phyloP scores from a whole-genome alignment of 2,113 vertebrate species.

The Peromyscus polionotus region DNA sequence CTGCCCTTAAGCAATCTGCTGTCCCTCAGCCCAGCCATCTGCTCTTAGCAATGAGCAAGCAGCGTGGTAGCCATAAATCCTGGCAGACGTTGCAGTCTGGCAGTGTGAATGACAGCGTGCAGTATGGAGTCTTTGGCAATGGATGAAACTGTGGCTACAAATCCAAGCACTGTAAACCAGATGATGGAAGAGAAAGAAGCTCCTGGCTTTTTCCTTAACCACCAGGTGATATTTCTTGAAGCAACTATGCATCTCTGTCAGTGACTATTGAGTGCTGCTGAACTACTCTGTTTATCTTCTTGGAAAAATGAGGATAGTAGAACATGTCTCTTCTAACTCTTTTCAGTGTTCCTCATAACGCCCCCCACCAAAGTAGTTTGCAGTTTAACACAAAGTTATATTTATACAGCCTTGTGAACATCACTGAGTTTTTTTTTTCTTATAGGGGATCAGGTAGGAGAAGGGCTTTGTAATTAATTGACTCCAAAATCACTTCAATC shows the following conservation, averaged over 20 bases:
- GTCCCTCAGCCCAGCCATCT: constrained; percentile 88
- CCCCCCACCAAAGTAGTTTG: background rate
- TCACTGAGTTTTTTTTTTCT: background rate
- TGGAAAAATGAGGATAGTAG: background rate
- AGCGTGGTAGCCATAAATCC: constrained; percentile 81
- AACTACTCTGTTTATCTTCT: constrained; percentile 16
- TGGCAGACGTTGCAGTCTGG: constrained; percentile 87
- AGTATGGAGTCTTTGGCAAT: constrained; percentile 86
- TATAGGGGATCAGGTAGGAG: background rate
- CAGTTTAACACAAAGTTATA: constrained; percentile 1
- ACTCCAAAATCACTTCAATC: constrained; percentile 3
- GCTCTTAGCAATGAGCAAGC: constrained; percentile 86
- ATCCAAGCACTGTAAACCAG: constrained; percentile 85
- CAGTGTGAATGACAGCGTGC: constrained; percentile 86
- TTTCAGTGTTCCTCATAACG: background rate
- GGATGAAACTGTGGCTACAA: constrained; percentile 83
- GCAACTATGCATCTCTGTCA: constrained; percentile 62
- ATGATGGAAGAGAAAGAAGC: constrained; percentile 45
- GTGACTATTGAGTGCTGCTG: background rate
- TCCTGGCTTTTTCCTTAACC: constrained; percentile 36
- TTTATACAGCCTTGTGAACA: background rate
- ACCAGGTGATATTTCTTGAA: constrained; percentile 67
- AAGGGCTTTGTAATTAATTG: background rate
- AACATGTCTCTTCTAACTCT: background rate
- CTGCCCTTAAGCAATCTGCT: constrained; percentile 88